Percentiles rank a stretch among this genome's conserved stretches.
phyloP scores from a whole-genome alignment of 2,113 vertebrate species.

The Galbula dea region DNA sequence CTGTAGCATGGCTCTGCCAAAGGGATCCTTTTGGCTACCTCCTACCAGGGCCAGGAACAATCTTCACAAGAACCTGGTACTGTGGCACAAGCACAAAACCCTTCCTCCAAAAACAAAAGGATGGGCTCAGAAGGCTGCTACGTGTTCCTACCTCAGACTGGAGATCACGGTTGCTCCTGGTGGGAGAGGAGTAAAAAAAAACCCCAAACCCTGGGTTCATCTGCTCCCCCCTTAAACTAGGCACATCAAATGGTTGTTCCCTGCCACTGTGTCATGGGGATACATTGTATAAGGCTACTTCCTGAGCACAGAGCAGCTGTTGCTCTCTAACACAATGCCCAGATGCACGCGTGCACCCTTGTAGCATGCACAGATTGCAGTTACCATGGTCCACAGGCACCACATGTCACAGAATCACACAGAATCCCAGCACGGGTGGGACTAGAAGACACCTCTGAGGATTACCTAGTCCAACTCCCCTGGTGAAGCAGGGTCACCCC shows the following conservation, averaged over 20 bases:
- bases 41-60: neutral
- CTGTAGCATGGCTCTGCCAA: neutral
- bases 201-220: neutral
- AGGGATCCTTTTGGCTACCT: neutral
- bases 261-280: neutral
- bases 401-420: too few species aligned
- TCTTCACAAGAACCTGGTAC: neutral
- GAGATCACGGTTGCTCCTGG: neutral
- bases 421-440: too few species aligned
- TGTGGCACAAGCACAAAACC: constrained; percentile 22
- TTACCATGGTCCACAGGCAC: neutral
- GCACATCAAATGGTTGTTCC: neutral
- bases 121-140: neutral
- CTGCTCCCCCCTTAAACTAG: neutral
- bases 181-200: neutral
- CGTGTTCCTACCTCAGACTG: neutral
- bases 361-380: neutral
- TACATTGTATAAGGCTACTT: neutral
- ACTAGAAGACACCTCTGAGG: too few species aligned
- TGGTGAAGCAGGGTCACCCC: too few species aligned
- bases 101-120: neutral
- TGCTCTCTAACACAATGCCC: neutral
- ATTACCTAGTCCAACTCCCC: too few species aligned
- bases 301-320: neutral
- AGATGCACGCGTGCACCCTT: neutral